Evolutionary conservation across 2,888 invertebrate genomes (phyloP).

Genomic region (Euplagia quadripunctaria): DNA sequence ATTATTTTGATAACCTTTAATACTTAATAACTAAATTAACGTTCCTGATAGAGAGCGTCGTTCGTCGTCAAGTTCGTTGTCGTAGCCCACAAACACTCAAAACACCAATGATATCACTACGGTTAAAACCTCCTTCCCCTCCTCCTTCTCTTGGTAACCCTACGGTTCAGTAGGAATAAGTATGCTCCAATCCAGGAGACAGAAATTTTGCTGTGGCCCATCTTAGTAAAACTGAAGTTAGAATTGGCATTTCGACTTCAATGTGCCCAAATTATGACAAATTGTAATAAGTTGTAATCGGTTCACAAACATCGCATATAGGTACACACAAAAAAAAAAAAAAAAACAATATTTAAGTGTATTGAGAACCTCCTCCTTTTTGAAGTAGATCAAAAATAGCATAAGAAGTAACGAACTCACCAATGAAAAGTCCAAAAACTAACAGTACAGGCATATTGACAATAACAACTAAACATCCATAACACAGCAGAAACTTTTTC

Average conservation of each 20-base stretch:
- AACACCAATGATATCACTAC: neutral
- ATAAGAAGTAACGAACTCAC: constrained; percentile 53
- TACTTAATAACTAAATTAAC: neutral
- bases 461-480: constrained; percentile 52
- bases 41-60: neutral
- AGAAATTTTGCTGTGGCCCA: too few relatives aligned
- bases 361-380: too few relatives aligned
- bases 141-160: neutral
- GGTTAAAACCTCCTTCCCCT: neutral
- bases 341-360: too few relatives aligned
- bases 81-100: neutral
- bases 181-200: neutral
- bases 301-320: too few relatives aligned
- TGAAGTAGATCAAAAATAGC: neutral
- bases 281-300: neutral
- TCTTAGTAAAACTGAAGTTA: too few relatives aligned
- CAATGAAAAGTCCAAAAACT: constrained; percentile 70
- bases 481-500: constrained; percentile 55
- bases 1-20: neutral
- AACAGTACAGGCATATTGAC: constrained; percentile 65
- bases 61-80: too few relatives aligned
- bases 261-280: neutral
- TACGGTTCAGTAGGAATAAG: neutral
- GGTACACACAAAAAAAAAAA: too few relatives aligned
- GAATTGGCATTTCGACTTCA: too few relatives aligned